A percentile compares a stretch with the other conserved stretches of the same genome.
These are phyloP conservation scores for Tenthredo livida DNA, from an alignment of 2,888 invertebrate species.

Conservation along the genomic window DNA sequence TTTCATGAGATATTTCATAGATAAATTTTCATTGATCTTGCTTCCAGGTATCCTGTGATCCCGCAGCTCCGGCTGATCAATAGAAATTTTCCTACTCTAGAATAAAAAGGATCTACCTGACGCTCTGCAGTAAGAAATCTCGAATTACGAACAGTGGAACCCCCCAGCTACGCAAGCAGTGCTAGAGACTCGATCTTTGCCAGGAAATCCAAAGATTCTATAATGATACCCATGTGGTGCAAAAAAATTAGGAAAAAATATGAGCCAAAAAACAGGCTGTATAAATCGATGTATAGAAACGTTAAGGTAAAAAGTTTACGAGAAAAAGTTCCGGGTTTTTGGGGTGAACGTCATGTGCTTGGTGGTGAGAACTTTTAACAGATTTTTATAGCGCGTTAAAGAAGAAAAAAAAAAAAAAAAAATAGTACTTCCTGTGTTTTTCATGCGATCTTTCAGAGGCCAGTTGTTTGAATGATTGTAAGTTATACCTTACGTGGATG, in stretches of 20 bases:
- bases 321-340: slow-evolving; percentile 41
- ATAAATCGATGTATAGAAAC: slow-evolving; percentile 13
- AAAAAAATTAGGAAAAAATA: not conserved
- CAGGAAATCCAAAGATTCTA: slow-evolving; percentile 28
- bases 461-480: slow-evolving; percentile 32
- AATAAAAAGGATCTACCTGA: slow-evolving; percentile 44
- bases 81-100: slow-evolving; percentile 6
- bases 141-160: slow-evolving; percentile 37
- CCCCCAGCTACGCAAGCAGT: not conserved
- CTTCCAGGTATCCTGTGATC: not conserved
- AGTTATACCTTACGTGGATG: not conserved
- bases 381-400: slow-evolving; percentile 30
- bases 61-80: not conserved
- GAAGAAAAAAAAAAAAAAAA: slow-evolving; percentile 10
- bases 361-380: slow-evolving; percentile 42
- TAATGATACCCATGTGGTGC: slow-evolving; percentile 5
- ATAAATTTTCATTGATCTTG: not conserved
- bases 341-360: slow-evolving; percentile 38
- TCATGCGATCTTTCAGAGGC: not conserved
- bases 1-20: not conserved
- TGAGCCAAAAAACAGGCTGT: not conserved
- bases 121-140: slow-evolving; percentile 17
- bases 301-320: not conserved
- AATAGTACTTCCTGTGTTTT: slow-evolving; percentile 37
- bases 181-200: not conserved